Conservation (phyloP, 2,797 vertebrate genomes). For the Meriones psammophilus region DNA sequence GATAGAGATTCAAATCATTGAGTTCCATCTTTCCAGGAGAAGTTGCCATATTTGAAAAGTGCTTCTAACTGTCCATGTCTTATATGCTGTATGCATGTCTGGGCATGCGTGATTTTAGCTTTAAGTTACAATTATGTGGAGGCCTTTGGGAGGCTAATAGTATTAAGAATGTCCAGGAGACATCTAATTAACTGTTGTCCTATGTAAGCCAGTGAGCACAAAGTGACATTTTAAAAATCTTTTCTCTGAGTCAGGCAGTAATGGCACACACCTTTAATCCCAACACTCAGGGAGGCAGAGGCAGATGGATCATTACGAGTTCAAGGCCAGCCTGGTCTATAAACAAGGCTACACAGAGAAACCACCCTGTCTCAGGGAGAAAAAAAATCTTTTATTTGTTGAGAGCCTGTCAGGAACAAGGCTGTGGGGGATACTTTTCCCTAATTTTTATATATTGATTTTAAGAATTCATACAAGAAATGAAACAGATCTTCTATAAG, state of each 20-base stretch:
- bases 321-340: no score
- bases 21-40: neutral
- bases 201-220: neutral
- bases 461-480: neutral
- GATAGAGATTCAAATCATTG: neutral
- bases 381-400: constrained; percentile 1
- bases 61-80: neutral
- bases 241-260: neutral
- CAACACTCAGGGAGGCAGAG: no score
- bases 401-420: neutral
- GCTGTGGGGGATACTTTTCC: neutral
- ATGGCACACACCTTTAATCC: no score
- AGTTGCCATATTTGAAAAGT: constrained; percentile 3
- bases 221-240: constrained; percentile 15
- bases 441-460: neutral
- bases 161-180: neutral
- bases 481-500: constrained; percentile 4
- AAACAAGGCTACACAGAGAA: no score
- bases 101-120: neutral
- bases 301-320: no score
- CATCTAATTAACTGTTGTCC: neutral
- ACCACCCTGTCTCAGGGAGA: no score
- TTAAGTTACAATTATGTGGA: neutral
- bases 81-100: neutral
- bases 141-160: constrained; percentile 1